A percentile compares a stretch with the other conserved stretches of the same genome.
These are phyloP conservation scores for Bembecia ichneumoniformis DNA, from an alignment of 2,888 invertebrate species.

Conservation along the genomic window DNA sequence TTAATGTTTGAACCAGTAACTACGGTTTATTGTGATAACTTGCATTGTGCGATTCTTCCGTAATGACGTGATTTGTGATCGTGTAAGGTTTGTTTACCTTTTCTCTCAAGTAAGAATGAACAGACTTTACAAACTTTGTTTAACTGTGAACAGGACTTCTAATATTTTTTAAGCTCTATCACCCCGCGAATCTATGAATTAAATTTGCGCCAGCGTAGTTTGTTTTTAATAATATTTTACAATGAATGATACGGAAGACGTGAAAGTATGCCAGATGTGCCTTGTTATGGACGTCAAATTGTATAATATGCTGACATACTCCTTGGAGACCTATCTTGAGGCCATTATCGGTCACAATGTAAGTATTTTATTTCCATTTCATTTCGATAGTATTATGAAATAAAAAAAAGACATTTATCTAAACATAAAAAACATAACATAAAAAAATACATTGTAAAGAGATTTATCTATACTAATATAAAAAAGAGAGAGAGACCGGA, in stretches of 20 bases:
- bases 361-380: conserved; percentile 18
- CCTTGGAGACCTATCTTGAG: conserved; percentile 40
- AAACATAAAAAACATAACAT: too few relatives aligned
- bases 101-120: too few relatives aligned
- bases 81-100: too few relatives aligned
- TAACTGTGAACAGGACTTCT: conserved; percentile 35
- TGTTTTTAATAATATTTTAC: conserved; percentile 7
- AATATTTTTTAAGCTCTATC: conserved; percentile 57
- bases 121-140: not conserved
- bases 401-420: not conserved
- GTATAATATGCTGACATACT: conserved; percentile 33
- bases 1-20: too few relatives aligned
- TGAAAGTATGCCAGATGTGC: conserved; percentile 54
- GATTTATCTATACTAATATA: too few relatives aligned
- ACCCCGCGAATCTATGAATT: conserved; percentile 40
- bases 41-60: too few relatives aligned
- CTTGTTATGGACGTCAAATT: conserved; percentile 42
- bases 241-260: conserved; percentile 29
- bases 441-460: too few relatives aligned
- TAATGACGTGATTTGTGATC: too few relatives aligned
- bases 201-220: conserved; percentile 10
- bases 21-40: too few relatives aligned
- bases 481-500: too few relatives aligned
- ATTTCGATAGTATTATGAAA: not conserved
- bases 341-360: conserved; percentile 40